Base-by-base conservation (phyloP, 2,113 vertebrate species). In the Hypomesus transpacificus region DNA sequence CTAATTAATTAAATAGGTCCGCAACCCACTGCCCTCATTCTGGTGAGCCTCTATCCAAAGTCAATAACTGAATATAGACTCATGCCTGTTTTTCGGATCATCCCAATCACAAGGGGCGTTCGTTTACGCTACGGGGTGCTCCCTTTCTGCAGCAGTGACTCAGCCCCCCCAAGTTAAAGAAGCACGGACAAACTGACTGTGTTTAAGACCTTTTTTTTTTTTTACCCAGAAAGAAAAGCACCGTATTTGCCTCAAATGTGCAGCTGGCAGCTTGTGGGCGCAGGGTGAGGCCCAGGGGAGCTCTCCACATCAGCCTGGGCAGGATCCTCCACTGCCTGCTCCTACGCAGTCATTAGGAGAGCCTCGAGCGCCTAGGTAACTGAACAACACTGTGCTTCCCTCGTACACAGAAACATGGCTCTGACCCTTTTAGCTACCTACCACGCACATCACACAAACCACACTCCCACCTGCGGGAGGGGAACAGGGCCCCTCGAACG, bases 1-100 rank as follows among this genome's bases (percentile, higher is more conserved):
- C 90, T 88, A 90, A 91, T 91, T 91, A 90, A 91, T 91, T 91
- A 91, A 92, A 88, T 89, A 87, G 85, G 89, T 83, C 89, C 79
- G 87, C 75, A 80, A 91, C 86, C 89, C 80, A 91, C 80, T 91
- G 90, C 89, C 88, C 91, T 89, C 83, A 73, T 91, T 92, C 84
- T 73, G 39, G 79, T 61, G 66, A 76, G 72, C 75, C 76, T 71
- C 9, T 16, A 61, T 61, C 59, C 24, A 61, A 61, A 61, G 73
- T 74, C 66, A 22, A 79, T 68, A 73, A 73, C 69, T 75, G 71
- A 77, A 79, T 50, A 53, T 58, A 51, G 20, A 50, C 14, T 14
- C 14, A 8, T 6, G 46, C 3, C 6, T n/a, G 31, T n/a, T 65
- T 46, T 14, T 5, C 46, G n/a, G 63, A 39, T n/a, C 61, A 34